Conservation (phyloP, 2,797 vertebrate species). For the Lutjanus argentimaculatus region DNA sequence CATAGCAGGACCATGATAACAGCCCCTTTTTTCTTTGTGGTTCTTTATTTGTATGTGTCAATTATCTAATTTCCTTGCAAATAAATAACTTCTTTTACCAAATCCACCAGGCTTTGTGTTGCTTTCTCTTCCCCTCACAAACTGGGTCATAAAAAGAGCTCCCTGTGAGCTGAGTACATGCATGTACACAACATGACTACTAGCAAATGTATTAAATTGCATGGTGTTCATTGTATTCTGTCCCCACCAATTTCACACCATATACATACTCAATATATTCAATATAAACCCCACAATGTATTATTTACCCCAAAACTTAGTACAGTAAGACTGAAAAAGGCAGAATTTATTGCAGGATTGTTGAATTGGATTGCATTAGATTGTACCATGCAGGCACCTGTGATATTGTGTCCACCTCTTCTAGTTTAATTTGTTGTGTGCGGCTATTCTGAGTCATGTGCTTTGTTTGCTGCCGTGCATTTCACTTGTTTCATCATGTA, state of each 20-base stretch:
- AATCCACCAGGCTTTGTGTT: neutral
- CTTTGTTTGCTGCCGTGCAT: constrained; percentile 56
- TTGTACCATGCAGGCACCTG: constrained; percentile 18
- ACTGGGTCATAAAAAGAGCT: neutral
- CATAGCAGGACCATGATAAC: too few species aligned
- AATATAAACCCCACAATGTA: constrained; percentile 3
- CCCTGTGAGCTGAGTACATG: neutral
- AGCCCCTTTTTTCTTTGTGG: neutral
- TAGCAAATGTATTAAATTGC: constrained; percentile 1
- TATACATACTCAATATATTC: neutral
- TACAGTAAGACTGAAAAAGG: neutral
- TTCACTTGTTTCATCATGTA: constrained; percentile 79
- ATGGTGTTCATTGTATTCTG: constrained; percentile 12
- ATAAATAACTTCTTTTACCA: neutral
- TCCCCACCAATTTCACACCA: neutral
- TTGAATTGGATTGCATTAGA: constrained; percentile 31
- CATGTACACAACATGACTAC: neutral
- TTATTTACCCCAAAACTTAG: constrained; percentile 6
- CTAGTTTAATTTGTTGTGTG: constrained; percentile 38
- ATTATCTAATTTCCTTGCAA: neutral
- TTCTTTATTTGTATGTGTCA: neutral
- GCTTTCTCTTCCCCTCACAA: neutral
- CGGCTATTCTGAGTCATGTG: constrained; percentile 8
- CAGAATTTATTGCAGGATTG: constrained; percentile 19
- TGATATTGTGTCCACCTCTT: constrained; percentile 39